Evolutionary conservation across 2,888 invertebrate species (phyloP), one percentile per base, ranked within the genome.

Genomic region (Stenodera caucasica): DNA sequence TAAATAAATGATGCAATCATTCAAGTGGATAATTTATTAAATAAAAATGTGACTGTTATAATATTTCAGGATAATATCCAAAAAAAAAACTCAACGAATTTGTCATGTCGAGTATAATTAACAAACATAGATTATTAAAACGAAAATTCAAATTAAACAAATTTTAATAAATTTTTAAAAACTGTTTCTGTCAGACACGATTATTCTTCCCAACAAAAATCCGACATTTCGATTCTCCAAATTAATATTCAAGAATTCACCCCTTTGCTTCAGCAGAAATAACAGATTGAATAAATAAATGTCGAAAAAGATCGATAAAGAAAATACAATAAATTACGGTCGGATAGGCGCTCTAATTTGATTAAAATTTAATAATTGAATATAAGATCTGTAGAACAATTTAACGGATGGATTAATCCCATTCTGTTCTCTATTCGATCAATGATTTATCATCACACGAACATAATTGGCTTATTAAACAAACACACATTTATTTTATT

Each of bases 401-500:
- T 67, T 63, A 53, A 40, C 29, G 29, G 64, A 58, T 64, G 59
- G 64, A 72, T 73, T 73, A 72, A 73, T 72, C 69, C 72, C 67
- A 63, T 65, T 58, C 68, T 67, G 69, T 73, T 70, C 71, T 70
- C 65, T 66, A 26, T 26, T 26, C 26, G 5, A 40, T 40, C 40
- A 69, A 65, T 67, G 67, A 72, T 72, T 70, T 70, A 73, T 72
- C 71, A 72, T 70, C 70, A 73, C 40, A 66, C n/a, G 63, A 67
- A 57, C 58, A 68, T 72, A 72, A 72, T 73, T 72, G 72, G 73
- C 67, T 71, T 69, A 69, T 65, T 67, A 65, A 67, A 64, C 64
- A 55, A 37, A 18, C 9, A 40, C 11, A 11, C 32, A 11, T 32
- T 11, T 32, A 11, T 32, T 2, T 35, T 32, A 32, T 32, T 40